phyloP scores from a whole-genome alignment of 2,113 vertebrate genomes.

The Microcebus murinus region DNA sequence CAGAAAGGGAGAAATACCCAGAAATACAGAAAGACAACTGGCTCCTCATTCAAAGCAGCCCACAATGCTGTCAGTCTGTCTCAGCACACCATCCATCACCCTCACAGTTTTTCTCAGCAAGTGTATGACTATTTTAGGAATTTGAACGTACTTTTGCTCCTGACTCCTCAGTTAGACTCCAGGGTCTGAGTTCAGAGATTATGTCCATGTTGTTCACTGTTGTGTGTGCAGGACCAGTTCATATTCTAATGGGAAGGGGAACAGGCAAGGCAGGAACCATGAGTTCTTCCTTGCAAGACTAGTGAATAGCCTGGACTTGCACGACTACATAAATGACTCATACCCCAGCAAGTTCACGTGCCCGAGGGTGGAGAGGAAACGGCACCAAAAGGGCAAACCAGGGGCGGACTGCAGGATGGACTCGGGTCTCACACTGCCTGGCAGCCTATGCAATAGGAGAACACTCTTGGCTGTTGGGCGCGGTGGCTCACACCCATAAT shows the following conservation, averaged over 20 bases:
- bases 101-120: not conserved
- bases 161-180: not conserved
- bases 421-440: not conserved
- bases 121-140: not conserved
- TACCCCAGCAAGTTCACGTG: not conserved
- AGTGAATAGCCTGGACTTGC: not conserved
- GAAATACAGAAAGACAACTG: not conserved
- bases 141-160: not conserved
- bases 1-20: not conserved
- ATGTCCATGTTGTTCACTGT: not conserved
- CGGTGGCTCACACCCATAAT: not conserved
- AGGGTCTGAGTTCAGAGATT: not conserved
- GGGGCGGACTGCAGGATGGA: not conserved
- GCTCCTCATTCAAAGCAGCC: not conserved
- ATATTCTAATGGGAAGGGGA: not conserved
- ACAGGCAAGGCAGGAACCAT: not conserved
- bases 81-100: too few relatives aligned
- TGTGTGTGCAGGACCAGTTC: not conserved
- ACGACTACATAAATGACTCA: not conserved
- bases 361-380: not conserved
- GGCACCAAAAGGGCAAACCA: not conserved
- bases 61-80: not conserved
- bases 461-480: not conserved
- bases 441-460: not conserved
- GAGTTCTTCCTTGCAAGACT: not conserved